phyloP scores from a whole-genome alignment of 2,888 invertebrate genomes.

The Sinohyriopsis cumingii region DNA sequence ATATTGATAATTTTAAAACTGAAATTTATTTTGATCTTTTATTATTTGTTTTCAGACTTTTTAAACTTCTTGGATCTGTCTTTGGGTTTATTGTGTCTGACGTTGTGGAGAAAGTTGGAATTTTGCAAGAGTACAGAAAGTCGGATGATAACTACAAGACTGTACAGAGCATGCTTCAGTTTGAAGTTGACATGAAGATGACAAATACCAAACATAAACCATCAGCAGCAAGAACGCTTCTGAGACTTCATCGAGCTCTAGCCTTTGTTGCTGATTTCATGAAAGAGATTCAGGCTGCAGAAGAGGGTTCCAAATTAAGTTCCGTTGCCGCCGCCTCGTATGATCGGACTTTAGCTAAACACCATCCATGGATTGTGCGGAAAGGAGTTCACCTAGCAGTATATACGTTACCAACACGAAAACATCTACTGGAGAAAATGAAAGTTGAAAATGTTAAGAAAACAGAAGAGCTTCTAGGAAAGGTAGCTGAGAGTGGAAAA shows the following conservation, averaged over 20 bases:
- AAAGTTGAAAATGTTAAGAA: conserved; percentile 34
- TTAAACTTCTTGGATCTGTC: conserved; percentile 88
- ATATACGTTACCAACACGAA: conserved; percentile 86
- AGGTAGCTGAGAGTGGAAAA: conserved; percentile 29
- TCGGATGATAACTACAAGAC: conserved; percentile 76
- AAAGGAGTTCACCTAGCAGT: conserved; percentile 84
- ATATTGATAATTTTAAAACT: no score
- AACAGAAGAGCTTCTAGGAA: conserved; percentile 35
- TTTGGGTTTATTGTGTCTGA: conserved; percentile 94
- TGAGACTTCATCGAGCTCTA: conserved; percentile 91
- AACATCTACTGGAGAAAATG: conserved; percentile 76
- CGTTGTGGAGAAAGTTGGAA: conserved; percentile 88
- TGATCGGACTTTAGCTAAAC: conserved; percentile 86
- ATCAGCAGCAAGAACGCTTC: conserved; percentile 89
- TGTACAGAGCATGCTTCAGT: conserved; percentile 87
- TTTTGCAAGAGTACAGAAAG: conserved; percentile 79
- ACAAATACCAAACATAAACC: conserved; percentile 76
- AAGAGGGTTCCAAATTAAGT: conserved; percentile 61
- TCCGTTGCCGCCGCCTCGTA: conserved; percentile 85
- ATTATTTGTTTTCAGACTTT: conserved; percentile 80
- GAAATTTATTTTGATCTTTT: background rate
- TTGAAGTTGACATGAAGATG: conserved; percentile 83
- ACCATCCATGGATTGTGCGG: conserved; percentile 89
- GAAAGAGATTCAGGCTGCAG: conserved; percentile 76
- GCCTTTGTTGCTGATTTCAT: conserved; percentile 92